Evolutionary conservation across 2,113 vertebrate species (phyloP).

Genomic region (Hiodon alosoides): DNA sequence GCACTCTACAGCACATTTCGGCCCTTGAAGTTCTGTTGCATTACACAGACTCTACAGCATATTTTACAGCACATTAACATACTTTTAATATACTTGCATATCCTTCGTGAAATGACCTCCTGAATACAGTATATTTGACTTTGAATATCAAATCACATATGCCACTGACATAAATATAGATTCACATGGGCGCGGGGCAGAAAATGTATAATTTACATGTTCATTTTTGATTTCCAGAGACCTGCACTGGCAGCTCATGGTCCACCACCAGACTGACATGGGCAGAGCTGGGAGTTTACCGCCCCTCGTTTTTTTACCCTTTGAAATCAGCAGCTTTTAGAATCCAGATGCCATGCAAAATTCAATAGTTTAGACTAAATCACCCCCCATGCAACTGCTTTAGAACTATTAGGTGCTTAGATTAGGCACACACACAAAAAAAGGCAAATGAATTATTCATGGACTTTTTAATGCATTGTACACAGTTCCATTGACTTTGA

Average conservation of each 20-base stretch:
- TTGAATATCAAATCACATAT: constrained; percentile 48
- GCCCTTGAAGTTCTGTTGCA: constrained; percentile 29
- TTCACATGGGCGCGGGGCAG: constrained; percentile 34
- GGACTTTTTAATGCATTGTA: constrained; percentile 25
- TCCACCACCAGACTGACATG: constrained; percentile 24
- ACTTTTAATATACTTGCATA: constrained; percentile 35
- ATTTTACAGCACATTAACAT: constrained; percentile 15
- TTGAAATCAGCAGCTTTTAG: constrained; percentile 31
- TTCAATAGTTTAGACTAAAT: constrained; percentile 35
- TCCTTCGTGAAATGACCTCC: constrained; percentile 37
- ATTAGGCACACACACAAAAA: constrained; percentile 27
- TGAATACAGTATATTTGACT: constrained; percentile 50
- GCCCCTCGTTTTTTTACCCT: constrained; percentile 34
- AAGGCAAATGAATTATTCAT: constrained; percentile 49
- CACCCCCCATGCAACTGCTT: constrained; percentile 36
- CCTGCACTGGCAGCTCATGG: constrained; percentile 49
- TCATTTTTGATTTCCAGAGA: constrained; percentile 51
- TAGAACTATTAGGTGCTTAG: constrained; percentile 44
- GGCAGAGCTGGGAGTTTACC: constrained; percentile 25
- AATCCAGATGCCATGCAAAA: constrained; percentile 31
- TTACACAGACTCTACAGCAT: constrained; percentile 22
- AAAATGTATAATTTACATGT: constrained; percentile 46
- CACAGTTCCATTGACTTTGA: constrained; percentile 34
- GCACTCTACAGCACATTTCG: neutral
- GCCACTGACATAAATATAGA: constrained; percentile 50